A percentile compares a stretch with the other conserved stretches of the same genome.
Evolutionary conservation across 2,888 invertebrate genomes (phyloP).

Genomic region (Lottia scabra): DNA sequence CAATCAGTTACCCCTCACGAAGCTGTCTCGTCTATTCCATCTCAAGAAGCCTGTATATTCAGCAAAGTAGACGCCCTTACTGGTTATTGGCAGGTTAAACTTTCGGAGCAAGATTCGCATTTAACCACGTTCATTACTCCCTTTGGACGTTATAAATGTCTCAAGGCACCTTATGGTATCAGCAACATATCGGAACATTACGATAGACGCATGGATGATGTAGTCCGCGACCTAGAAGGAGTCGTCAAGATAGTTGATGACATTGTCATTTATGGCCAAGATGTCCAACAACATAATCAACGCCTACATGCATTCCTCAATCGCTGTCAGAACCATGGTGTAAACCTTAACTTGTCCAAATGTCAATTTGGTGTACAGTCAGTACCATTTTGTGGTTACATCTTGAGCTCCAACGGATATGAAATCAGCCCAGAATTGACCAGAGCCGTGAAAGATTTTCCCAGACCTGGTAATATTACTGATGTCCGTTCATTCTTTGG

Average conservation of each 20-base stretch:
- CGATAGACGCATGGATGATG: too few species aligned
- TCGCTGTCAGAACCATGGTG: background rate
- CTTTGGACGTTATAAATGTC: too few species aligned
- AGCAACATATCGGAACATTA: too few species aligned
- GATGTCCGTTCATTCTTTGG: background rate
- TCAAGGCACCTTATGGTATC: too few species aligned
- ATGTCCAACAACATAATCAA: background rate
- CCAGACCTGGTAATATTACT: background rate
- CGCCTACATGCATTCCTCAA: background rate
- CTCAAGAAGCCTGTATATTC: too few species aligned
- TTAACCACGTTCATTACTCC: too few species aligned
- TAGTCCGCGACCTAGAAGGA: background rate
- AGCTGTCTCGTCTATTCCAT: too few species aligned
- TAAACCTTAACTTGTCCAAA: background rate
- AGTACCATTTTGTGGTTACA: background rate
- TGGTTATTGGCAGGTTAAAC: too few species aligned
- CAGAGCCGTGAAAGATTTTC: background rate
- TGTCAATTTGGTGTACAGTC: background rate
- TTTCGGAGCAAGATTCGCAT: too few species aligned
- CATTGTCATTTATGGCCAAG: background rate
- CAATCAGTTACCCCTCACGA: too few species aligned
- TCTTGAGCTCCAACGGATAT: background rate
- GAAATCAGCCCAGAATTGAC: background rate
- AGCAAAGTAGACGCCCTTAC: too few species aligned
- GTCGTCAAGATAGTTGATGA: background rate